These are phyloP conservation scores for Lucifuga dentata DNA, from an alignment of 2,113 vertebrate species.

Conservation along the genomic window DNA sequence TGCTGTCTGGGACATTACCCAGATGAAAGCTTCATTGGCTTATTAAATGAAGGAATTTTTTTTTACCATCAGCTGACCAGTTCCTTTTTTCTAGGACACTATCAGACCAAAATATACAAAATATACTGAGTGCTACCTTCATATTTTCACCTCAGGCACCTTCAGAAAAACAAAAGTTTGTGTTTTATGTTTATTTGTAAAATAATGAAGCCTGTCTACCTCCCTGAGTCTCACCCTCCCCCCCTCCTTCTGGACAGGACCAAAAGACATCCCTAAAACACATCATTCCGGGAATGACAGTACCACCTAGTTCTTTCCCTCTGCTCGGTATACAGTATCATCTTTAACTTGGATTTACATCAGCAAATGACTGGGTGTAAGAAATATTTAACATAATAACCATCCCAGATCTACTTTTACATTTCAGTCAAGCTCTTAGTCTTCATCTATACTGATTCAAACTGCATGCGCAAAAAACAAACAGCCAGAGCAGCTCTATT, in stretches of 20 bases:
- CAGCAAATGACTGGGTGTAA: not conserved
- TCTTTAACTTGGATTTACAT: constrained; percentile 3
- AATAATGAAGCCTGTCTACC: too few species aligned
- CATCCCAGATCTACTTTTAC: not conserved
- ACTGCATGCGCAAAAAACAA: constrained; percentile 1
- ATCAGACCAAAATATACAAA: too few species aligned
- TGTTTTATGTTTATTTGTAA: too few species aligned
- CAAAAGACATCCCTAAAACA: too few species aligned
- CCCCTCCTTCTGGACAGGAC: too few species aligned
- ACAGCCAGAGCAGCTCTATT: not conserved
- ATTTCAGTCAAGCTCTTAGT: constrained; percentile 11
- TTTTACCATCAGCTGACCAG: constrained; percentile 4
- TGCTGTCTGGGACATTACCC: not conserved
- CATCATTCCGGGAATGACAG: too few species aligned
- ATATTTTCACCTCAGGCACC: too few species aligned
- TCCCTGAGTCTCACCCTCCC: too few species aligned
- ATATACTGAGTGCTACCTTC: too few species aligned
- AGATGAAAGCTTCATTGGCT: not conserved
- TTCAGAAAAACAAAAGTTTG: too few species aligned
- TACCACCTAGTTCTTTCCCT: too few species aligned
- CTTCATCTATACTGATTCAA: constrained; percentile 7
- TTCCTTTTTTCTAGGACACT: not conserved
- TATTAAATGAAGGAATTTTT: not conserved
- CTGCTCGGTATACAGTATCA: too few species aligned
- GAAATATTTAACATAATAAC: not conserved